Base-by-base conservation (phyloP, 2,113 vertebrate genomes). In the Isichthys henryi region DNA sequence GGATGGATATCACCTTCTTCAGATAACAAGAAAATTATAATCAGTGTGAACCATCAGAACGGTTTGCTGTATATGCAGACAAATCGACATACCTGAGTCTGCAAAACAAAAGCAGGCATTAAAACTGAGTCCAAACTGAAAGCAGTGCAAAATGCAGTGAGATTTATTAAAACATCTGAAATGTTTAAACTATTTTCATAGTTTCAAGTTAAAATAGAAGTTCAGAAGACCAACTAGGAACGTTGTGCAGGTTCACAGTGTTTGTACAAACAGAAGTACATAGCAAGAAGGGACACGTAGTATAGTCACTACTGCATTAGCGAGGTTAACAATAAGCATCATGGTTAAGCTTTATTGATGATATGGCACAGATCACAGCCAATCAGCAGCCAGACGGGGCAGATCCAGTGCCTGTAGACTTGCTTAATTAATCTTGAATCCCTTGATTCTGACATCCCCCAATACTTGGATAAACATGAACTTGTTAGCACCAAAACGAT, bases 401-500 rank as follows among this genome's bases (percentile, higher is more conserved):
- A 11, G 0, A 35, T 58, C 39, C 21, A 53, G 11, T 46, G 66
- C 10, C 27, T 53, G 43, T 13, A 8, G 70, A 45, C 27, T 5
- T 31, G 0, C 92, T 91, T 94, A 96, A 74, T 94, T 94, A 52
- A 95, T 88, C 89, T 95, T 95, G 35, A 96, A 43, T 77, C 95
- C 91, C 0, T 90, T 0, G 46, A 96, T 66, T 92, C 58, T 94
- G 0, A 93, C 94, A 0, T 93, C 94, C 0, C 95, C 96, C 2
- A 1, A 1, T 56, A 96, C 89, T 0, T 93, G 21, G 0, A 96
- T 91, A 92, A 92, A 92, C 1, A 92, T 91, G 93, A 95, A 95
- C 89, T 94, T 93, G 86, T 94, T 90, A 13, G 95, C 95, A 0
- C 94, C 95, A 3, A 94, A 92, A 0, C 95, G 94, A 91, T 96